Evolutionary conservation across 2,113 vertebrate genomes (phyloP).

Genomic region (Anhinga anhinga): DNA sequence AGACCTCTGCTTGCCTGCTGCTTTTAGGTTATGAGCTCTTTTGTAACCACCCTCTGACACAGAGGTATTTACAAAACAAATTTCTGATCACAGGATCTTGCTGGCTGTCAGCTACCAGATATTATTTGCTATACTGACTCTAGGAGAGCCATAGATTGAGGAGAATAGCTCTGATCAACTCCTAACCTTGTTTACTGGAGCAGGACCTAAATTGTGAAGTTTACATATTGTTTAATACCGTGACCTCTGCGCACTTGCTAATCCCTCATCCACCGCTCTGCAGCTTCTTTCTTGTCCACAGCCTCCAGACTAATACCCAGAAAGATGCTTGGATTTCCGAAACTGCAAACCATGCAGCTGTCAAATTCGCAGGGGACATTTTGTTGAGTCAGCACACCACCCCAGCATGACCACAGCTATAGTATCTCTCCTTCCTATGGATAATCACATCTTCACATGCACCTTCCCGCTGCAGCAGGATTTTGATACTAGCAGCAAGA

Average conservation of each 20-base stretch:
- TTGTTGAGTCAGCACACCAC: constrained; percentile 38
- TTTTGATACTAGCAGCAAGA: constrained; percentile 20
- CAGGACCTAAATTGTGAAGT: not conserved
- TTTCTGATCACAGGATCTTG: not conserved
- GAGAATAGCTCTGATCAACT: not conserved
- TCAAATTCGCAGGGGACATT: not conserved
- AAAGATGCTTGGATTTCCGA: constrained; percentile 62
- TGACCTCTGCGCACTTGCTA: constrained; percentile 15
- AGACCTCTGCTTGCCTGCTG: not conserved
- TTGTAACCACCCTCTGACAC: not conserved
- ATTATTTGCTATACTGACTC: not conserved
- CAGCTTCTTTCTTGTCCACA: constrained; percentile 34
- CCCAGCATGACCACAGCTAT: not conserved
- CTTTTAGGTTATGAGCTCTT: not conserved
- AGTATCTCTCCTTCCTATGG: constrained; percentile 19
- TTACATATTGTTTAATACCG: constrained; percentile 11
- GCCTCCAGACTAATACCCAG: constrained; percentile 58
- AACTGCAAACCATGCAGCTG: constrained; percentile 36
- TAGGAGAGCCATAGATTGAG: not conserved
- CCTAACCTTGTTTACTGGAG: not conserved
- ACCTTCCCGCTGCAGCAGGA: not conserved
- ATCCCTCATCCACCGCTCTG: constrained; percentile 26
- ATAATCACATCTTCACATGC: constrained; percentile 50
- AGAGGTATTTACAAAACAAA: not conserved
- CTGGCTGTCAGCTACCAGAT: not conserved